Evolutionary conservation across 2,113 vertebrate species (phyloP).

Genomic region (Dasyornis broadbenti): DNA sequence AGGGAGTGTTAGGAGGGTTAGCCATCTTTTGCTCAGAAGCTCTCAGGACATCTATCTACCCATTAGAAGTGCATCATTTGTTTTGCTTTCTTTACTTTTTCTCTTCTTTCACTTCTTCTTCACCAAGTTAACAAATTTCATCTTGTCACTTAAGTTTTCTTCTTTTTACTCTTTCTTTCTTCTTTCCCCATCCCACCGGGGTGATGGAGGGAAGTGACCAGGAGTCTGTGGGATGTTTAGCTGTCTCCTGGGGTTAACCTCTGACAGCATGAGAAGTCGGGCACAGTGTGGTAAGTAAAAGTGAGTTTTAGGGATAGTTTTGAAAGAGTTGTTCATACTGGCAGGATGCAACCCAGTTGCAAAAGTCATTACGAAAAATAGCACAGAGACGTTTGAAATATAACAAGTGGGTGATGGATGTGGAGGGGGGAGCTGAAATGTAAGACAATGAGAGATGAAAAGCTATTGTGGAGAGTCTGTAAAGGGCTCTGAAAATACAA

Average conservation of each 20-base stretch:
- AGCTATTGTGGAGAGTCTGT: background rate
- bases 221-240: background rate
- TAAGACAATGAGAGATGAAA: background rate
- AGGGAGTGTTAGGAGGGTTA: accelerated
- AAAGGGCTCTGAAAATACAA: background rate
- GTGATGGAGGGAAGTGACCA: accelerated
- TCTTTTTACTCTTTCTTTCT: background rate
- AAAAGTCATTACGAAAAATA: background rate
- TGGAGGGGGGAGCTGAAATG: background rate
- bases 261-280: background rate
- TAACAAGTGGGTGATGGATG: background rate
- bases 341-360: background rate
- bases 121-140: background rate
- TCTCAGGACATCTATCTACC: background rate
- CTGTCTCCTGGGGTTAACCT: background rate
- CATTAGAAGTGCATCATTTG: background rate
- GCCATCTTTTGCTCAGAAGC: background rate
- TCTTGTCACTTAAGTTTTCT: background rate
- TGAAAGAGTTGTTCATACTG: background rate
- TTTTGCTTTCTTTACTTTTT: background rate
- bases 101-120: background rate
- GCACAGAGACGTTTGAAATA: background rate
- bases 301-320: background rate
- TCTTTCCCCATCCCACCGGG: background rate
- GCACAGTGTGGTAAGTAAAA: background rate